phyloP scores from a whole-genome alignment of 1,140 invertebrate species.

The Formica selysi region DNA sequence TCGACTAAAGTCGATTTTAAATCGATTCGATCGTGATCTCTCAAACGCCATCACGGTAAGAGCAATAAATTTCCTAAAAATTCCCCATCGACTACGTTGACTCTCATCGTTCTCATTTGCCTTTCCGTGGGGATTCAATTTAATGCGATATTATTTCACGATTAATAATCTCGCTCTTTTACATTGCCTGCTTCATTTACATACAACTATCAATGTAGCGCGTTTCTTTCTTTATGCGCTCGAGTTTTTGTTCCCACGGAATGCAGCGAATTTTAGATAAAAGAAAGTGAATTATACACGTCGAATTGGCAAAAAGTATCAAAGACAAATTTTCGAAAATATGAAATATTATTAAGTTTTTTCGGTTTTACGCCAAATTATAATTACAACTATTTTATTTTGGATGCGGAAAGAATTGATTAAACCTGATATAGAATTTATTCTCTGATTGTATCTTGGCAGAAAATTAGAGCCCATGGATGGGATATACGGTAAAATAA shows the following conservation, averaged over 20 bases:
- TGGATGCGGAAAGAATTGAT: not conserved
- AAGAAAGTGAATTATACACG: not conserved
- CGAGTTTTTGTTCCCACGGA: not conserved
- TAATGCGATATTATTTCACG: conserved; percentile 16
- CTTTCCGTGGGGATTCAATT: conserved; percentile 25
- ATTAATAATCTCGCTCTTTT: conserved; percentile 45
- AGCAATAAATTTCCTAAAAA: conserved; percentile 45
- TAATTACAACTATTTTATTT: not conserved
- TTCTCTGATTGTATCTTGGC: not conserved
- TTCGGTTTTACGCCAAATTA: not conserved
- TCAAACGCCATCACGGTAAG: not conserved
- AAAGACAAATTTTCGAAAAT: not conserved
- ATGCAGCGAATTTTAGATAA: not conserved
- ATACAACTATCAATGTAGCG: conserved; percentile 14
- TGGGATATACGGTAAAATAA: conserved; percentile 8
- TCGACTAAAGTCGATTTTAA: conserved; percentile 30
- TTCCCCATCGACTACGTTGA: not conserved
- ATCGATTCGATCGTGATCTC: conserved; percentile 38
- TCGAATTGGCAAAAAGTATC: not conserved
- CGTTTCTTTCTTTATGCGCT: not conserved
- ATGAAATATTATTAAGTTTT: not conserved
- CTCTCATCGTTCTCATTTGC: not conserved
- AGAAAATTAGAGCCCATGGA: conserved; percentile 4
- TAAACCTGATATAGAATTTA: conserved; percentile 22
- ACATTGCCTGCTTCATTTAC: conserved; percentile 23